A percentile compares a stretch with the other conserved stretches of the same genome.
Conservation (phyloP, 1,140 invertebrate species). For the Hylyphantes graminicola region DNA sequence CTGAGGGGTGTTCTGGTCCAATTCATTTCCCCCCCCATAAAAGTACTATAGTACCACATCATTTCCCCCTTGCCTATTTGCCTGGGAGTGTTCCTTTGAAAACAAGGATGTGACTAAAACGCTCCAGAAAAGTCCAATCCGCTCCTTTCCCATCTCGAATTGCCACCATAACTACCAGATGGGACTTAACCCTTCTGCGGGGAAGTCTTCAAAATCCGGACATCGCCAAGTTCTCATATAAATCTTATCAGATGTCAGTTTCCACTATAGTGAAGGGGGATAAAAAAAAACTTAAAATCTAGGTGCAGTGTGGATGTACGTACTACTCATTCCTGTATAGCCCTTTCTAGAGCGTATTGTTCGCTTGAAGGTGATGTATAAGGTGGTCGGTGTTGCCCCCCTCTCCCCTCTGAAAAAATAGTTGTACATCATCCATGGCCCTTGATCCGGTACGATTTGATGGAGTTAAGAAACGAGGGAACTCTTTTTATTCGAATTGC, state of each 20-base stretch:
- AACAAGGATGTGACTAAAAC: too few relatives aligned
- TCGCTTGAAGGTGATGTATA: conserved; percentile 51
- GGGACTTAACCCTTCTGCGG: not conserved
- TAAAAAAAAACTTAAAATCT: not conserved
- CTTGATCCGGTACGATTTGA: conserved; percentile 56
- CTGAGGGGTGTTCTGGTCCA: too few relatives aligned
- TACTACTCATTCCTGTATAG: not conserved
- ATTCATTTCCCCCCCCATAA: too few relatives aligned
- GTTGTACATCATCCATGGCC: conserved; percentile 18
- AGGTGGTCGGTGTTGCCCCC: conserved; percentile 12
- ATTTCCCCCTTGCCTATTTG: too few relatives aligned
- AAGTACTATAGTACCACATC: too few relatives aligned
- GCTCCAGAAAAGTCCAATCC: too few relatives aligned
- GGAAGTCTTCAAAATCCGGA: not conserved
- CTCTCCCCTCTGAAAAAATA: conserved; percentile 5
- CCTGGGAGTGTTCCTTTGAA: too few relatives aligned
- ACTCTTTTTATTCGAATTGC: conserved; percentile 4
- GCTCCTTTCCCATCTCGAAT: too few relatives aligned
- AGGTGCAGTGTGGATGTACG: not conserved
- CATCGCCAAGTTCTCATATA: conserved; percentile 33
- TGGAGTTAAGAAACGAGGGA: conserved; percentile 41
- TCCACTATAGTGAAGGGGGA: conserved; percentile 3
- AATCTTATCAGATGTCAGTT: conserved; percentile 50
- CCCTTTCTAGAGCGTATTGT: conserved; percentile 15
- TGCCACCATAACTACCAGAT: not conserved